Evolutionary conservation across 2,888 invertebrate species (phyloP).

Genomic region (Globia sparganii): DNA sequence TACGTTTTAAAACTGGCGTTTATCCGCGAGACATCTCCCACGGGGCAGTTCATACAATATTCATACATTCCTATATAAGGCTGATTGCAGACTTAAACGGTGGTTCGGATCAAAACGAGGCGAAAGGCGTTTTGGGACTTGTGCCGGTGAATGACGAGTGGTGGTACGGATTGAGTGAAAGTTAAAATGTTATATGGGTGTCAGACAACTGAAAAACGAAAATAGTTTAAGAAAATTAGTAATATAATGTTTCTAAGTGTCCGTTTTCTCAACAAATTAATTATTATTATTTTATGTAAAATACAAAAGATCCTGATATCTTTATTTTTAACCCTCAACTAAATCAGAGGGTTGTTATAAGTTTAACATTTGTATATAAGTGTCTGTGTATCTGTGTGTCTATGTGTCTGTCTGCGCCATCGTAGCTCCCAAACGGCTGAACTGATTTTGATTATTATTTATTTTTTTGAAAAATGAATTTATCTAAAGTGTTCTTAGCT

Average conservation of each 20-base stretch:
- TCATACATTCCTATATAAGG: constrained; percentile 80
- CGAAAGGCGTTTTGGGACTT: constrained; percentile 52
- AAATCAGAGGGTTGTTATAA: too few species aligned
- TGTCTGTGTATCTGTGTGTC: too few species aligned
- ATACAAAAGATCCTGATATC: too few species aligned
- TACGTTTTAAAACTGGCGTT: constrained; percentile 83
- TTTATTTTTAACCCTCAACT: too few species aligned
- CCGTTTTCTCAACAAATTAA: background rate
- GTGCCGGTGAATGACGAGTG: constrained; percentile 40
- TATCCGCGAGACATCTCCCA: constrained; percentile 81
- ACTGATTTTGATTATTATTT: too few species aligned
- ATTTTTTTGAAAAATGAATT: too few species aligned
- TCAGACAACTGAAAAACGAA: background rate
- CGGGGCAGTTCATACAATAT: constrained; percentile 85
- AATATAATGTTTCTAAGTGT: background rate
- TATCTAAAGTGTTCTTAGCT: too few species aligned
- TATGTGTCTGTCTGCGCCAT: too few species aligned
- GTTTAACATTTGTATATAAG: too few species aligned
- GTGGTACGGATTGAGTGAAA: constrained; percentile 39
- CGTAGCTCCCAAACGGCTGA: too few species aligned
- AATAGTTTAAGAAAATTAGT: background rate
- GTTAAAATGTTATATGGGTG: background rate
- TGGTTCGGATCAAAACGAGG: constrained; percentile 59
- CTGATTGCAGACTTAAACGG: constrained; percentile 72
- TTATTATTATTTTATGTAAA: background rate